Percentiles rank a stretch among this genome's conserved stretches.
Conservation (phyloP, 2,797 vertebrate species). For the Merluccius polli region DNA sequence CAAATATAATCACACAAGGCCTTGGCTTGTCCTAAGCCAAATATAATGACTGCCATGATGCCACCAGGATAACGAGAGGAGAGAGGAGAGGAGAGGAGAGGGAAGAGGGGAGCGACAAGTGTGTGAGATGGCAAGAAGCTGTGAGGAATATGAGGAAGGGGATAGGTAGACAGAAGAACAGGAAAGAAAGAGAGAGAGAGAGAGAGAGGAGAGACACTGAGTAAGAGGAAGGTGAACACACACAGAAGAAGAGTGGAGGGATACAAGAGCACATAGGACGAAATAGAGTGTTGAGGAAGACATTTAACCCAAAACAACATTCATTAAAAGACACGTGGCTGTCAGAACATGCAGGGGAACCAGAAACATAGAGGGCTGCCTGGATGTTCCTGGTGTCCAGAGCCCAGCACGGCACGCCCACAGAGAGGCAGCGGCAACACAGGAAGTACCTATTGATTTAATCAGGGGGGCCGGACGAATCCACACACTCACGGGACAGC, state of each 20-base stretch:
- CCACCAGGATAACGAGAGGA: too few relatives aligned
- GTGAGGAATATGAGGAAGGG: neutral
- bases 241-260: conserved; percentile 7
- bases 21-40: neutral
- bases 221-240: conserved; percentile 6
- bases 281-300: neutral
- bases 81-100: neutral
- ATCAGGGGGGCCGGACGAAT: conserved; percentile 68
- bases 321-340: conserved; percentile 30
- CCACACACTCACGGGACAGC: conserved; percentile 67
- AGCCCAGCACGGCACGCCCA: conserved; percentile 34
- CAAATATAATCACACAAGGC: neutral
- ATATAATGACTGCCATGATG: neutral
- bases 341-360: conserved; percentile 49
- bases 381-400: conserved; percentile 41
- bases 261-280: neutral
- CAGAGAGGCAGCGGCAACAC: conserved; percentile 29
- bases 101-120: neutral
- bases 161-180: neutral
- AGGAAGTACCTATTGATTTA: conserved; percentile 79
- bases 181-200: conserved; percentile 13
- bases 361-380: conserved; percentile 40
- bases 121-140: neutral
- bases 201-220: conserved; percentile 5
- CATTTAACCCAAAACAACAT: neutral